These are phyloP conservation scores for Pinna nobilis DNA, from an alignment of 1,140 invertebrate genomes.

Conservation along the genomic window DNA sequence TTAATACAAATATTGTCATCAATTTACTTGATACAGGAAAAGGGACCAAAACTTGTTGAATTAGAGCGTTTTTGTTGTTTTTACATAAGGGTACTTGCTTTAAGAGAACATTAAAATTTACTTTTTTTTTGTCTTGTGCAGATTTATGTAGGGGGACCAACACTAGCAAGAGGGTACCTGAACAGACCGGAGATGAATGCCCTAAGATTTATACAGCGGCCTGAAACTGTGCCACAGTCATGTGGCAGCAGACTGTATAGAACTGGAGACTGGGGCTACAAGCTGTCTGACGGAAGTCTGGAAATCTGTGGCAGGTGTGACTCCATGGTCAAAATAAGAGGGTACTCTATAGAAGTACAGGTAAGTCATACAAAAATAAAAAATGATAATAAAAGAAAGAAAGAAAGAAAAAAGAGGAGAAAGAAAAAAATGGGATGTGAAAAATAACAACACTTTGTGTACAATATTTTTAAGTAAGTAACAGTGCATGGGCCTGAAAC, in stretches of 20 bases:
- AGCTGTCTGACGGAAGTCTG: conserved; percentile 75
- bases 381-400: too few relatives aligned
- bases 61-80: too few relatives aligned
- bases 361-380: conserved; percentile 54
- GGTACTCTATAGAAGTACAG: conserved; percentile 78
- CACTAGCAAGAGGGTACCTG: conserved; percentile 76
- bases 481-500: too few relatives aligned
- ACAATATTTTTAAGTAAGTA: too few relatives aligned
- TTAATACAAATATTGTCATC: too few relatives aligned
- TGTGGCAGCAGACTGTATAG: conserved; percentile 72
- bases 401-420: too few relatives aligned
- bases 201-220: conserved; percentile 72
- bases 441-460: too few relatives aligned
- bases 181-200: conserved; percentile 76
- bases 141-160: conserved; percentile 77
- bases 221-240: conserved; percentile 43
- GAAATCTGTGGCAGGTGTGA: conserved; percentile 78
- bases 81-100: background rate
- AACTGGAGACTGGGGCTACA: conserved; percentile 77
- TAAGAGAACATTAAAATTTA: background rate
- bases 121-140: conserved; percentile 43
- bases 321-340: conserved; percentile 78
- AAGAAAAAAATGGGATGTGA: too few relatives aligned
- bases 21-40: too few relatives aligned
- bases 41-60: too few relatives aligned